phyloP scores from a whole-genome alignment of 2,113 vertebrate genomes.

The Etia nguti region DNA sequence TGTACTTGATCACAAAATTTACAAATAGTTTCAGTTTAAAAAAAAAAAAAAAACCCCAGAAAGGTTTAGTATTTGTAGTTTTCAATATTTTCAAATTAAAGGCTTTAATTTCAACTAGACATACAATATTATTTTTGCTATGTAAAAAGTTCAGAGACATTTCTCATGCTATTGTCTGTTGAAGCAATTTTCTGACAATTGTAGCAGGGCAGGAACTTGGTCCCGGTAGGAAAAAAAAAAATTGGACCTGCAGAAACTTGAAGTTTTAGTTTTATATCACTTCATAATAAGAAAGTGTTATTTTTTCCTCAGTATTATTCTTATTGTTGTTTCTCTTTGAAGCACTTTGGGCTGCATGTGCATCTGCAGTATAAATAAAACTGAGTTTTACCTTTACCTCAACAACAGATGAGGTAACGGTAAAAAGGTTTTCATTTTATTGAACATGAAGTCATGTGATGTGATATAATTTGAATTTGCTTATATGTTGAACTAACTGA shows the following conservation, averaged over 20 bases:
- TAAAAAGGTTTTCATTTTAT: neutral
- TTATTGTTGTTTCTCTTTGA: neutral
- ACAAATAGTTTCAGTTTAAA: neutral
- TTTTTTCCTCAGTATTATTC: neutral
- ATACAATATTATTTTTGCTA: neutral
- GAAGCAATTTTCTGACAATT: neutral
- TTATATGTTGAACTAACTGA: too few species aligned
- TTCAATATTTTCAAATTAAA: neutral
- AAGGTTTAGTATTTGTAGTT: neutral
- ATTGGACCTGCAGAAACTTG: neutral
- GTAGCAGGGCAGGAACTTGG: neutral
- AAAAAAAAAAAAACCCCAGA: neutral
- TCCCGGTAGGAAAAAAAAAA: neutral
- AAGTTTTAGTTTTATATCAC: neutral
- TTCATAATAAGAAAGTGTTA: neutral
- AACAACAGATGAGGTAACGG: neutral
- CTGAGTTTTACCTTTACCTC: neutral
- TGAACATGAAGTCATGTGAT: too few species aligned
- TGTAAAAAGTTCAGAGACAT: neutral
- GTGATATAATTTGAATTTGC: too few species aligned
- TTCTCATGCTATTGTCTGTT: neutral
- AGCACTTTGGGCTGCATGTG: neutral
- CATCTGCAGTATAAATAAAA: neutral
- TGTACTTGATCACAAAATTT: neutral
- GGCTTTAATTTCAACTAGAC: neutral